These are phyloP conservation scores for Chaunax sp. DNA, from an alignment of 2,797 vertebrate species.

Conservation along the genomic window DNA sequence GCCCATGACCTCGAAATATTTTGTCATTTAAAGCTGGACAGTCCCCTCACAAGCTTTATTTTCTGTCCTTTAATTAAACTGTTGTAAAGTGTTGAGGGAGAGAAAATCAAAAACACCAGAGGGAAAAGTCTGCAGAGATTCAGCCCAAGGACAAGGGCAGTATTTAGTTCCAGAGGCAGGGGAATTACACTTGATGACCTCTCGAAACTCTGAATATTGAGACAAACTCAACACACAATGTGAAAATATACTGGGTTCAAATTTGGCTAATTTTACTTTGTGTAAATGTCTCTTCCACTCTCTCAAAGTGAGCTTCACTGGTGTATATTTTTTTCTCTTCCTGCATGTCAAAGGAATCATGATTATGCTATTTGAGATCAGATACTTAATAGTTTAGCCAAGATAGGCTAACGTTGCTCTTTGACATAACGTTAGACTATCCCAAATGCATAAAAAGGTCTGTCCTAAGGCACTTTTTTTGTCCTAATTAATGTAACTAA, in stretches of 20 bases:
- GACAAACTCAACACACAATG: slow-evolving; percentile 9
- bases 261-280: slow-evolving; percentile 8
- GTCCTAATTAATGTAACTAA: too few relatives aligned
- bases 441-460: too few relatives aligned
- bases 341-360: too few relatives aligned
- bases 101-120: slow-evolving; percentile 35
- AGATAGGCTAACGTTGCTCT: too few relatives aligned
- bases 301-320: background rate
- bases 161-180: slow-evolving; percentile 46
- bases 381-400: too few relatives aligned
- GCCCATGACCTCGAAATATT: too few relatives aligned
- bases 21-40: too few relatives aligned
- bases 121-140: slow-evolving; percentile 48
- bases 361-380: too few relatives aligned
- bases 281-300: slow-evolving; percentile 10
- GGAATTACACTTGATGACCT: slow-evolving; percentile 49
- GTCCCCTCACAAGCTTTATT: background rate
- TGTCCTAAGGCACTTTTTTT: too few relatives aligned
- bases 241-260: background rate
- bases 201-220: slow-evolving; percentile 22
- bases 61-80: slow-evolving; percentile 43
- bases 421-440: too few relatives aligned
- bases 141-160: slow-evolving; percentile 39
- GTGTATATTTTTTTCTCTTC: too few relatives aligned
- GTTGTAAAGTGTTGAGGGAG: slow-evolving; percentile 28